Percentiles rank a stretch among this genome's conserved stretches.
phyloP scores from a whole-genome alignment of 1,140 invertebrate genomes.

The Paraescarpia echinospica region DNA sequence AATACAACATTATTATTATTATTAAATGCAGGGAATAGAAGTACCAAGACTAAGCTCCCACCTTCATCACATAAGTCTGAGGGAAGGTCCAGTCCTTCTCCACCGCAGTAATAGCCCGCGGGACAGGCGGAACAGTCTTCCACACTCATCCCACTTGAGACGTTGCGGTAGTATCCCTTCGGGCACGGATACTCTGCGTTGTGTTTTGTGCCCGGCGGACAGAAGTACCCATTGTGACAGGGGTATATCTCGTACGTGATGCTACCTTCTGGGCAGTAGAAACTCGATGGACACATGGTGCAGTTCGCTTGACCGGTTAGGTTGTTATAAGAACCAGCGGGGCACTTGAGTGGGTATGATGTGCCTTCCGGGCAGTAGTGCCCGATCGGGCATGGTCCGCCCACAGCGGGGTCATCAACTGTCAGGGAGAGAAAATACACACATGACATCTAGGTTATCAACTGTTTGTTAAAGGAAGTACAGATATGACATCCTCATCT shows the following conservation, averaged over 20 bases:
- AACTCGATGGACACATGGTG: constrained; percentile 44
- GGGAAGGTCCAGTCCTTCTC: neutral
- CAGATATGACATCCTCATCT: neutral
- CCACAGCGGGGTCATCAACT: constrained; percentile 24
- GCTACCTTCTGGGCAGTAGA: constrained; percentile 51
- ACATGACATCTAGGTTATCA: neutral
- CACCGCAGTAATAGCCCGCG: constrained; percentile 21
- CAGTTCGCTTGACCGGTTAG: constrained; percentile 45
- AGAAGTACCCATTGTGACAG: constrained; percentile 50
- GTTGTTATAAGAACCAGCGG: constrained; percentile 45
- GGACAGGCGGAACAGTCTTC: constrained; percentile 49
- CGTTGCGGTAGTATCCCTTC: constrained; percentile 43
- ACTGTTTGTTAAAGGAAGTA: neutral
- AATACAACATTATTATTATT: no score
- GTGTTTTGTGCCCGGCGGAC: constrained; percentile 44
- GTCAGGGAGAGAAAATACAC: neutral
- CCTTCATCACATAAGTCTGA: constrained; percentile 20
- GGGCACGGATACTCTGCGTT: constrained; percentile 47
- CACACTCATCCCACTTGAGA: constrained; percentile 34
- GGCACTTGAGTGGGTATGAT: constrained; percentile 32
- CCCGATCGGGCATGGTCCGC: constrained; percentile 50
- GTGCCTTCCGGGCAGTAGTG: constrained; percentile 53
- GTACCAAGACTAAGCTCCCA: neutral
- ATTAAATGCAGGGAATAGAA: no score
- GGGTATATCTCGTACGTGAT: constrained; percentile 45